Conservation (phyloP, 2,797 vertebrate species). For the Meda fulgida region DNA sequence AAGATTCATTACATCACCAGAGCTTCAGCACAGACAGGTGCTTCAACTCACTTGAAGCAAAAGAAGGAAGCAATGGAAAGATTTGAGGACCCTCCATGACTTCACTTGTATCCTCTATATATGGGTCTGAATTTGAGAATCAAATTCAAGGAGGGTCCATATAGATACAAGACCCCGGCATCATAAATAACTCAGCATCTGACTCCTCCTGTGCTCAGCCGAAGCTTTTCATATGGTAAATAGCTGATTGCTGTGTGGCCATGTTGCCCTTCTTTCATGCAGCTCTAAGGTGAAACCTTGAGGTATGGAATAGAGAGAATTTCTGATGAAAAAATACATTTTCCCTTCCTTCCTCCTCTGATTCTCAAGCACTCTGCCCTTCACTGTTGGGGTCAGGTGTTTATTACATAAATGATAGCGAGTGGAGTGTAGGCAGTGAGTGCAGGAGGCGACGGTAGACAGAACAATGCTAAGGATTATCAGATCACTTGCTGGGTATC, state of each 20-base stretch:
- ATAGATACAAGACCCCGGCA: conserved; percentile 78
- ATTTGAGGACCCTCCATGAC: conserved; percentile 68
- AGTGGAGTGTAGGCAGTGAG: conserved; percentile 56
- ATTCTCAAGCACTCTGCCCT: conserved; percentile 62
- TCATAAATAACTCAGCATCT: conserved; percentile 85
- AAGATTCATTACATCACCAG: conserved; percentile 15
- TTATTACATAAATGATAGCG: conserved; percentile 81
- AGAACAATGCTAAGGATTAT: conserved; percentile 33
- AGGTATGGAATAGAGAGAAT: conserved; percentile 84
- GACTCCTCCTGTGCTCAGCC: conserved; percentile 74
- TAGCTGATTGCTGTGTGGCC: conserved; percentile 84
- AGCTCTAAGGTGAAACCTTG: conserved; percentile 82
- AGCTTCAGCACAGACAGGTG: not conserved
- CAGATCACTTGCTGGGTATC: conserved; percentile 33
- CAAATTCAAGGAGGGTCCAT: conserved; percentile 76
- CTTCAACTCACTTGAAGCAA: not conserved
- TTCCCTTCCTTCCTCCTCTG: conserved; percentile 62
- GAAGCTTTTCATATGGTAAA: conserved; percentile 87
- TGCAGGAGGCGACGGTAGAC: conserved; percentile 17
- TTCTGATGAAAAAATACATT: conserved; percentile 85
- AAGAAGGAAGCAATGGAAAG: conserved; percentile 58
- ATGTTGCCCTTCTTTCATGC: conserved; percentile 84
- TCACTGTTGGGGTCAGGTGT: conserved; percentile 76
- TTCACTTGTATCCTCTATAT: conserved; percentile 71
- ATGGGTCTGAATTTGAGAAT: conserved; percentile 76